These are phyloP conservation scores for Onychorhynchus coronatus DNA, from an alignment of 2,113 vertebrate genomes.

Conservation along the genomic window DNA sequence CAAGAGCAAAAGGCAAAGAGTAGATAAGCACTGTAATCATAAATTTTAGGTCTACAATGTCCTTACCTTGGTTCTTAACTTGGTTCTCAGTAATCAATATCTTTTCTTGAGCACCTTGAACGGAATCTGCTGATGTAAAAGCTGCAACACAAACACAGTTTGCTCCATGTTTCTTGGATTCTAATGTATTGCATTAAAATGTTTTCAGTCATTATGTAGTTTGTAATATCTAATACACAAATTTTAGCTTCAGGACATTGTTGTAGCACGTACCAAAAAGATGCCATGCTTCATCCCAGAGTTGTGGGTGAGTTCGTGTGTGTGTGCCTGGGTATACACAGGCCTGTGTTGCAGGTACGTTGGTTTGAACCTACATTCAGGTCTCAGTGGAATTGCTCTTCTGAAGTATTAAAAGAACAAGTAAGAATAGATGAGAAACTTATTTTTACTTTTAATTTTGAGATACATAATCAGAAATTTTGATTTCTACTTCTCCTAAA, in stretches of 20 bases:
- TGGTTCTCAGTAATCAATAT: neutral
- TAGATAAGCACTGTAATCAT: neutral
- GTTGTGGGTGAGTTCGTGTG: neutral
- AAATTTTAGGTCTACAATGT: neutral
- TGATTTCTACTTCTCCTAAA: neutral
- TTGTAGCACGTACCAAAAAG: neutral
- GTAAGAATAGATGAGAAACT: neutral
- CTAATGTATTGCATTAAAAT: neutral
- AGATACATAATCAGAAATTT: neutral
- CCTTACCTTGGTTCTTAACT: neutral
- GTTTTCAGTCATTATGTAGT: accelerated
- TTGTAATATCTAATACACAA: neutral
- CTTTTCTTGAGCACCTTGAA: neutral
- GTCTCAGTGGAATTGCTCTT: neutral
- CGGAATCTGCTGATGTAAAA: neutral
- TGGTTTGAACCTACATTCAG: neutral
- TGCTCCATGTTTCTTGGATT: neutral
- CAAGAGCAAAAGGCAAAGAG: neutral
- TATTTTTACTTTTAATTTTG: neutral
- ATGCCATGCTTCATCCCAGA: neutral
- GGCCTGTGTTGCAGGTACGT: accelerated
- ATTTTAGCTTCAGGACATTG: neutral
- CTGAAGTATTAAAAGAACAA: neutral
- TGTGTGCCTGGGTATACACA: accelerated
- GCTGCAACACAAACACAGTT: neutral